A percentile compares a stretch with the other conserved stretches of the same genome.
Evolutionary conservation across 1,140 invertebrate species (phyloP).

Genomic region (Leguminivora glycinivorella): DNA sequence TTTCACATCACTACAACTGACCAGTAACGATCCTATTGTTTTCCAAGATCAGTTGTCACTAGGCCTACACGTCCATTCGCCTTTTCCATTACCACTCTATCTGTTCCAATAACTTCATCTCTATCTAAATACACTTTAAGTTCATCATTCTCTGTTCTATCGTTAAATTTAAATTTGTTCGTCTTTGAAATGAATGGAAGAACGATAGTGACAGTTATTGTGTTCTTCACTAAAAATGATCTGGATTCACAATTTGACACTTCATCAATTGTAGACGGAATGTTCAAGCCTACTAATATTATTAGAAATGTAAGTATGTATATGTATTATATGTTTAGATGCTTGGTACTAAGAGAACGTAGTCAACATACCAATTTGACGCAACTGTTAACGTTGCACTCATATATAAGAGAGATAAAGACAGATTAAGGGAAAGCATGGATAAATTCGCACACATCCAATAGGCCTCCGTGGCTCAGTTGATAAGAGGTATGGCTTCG

Average conservation of each 20-base stretch:
- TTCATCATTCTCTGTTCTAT: constrained; percentile 33
- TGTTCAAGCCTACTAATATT: not conserved
- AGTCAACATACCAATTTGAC: too few species aligned
- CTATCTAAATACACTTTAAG: constrained; percentile 36
- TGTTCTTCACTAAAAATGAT: constrained; percentile 68
- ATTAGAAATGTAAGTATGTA: not conserved
- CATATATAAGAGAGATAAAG: too few species aligned
- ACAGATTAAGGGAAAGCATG: too few species aligned
- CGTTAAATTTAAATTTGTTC: constrained; percentile 30
- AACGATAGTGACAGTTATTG: constrained; percentile 57
- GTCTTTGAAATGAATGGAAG: constrained; percentile 62
- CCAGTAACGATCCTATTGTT: constrained; percentile 74
- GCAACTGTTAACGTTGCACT: too few species aligned
- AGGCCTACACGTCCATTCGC: constrained; percentile 48
- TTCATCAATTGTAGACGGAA: constrained; percentile 19
- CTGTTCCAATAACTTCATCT: constrained; percentile 30
- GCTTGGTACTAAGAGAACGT: too few species aligned
- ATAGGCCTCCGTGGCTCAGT: too few species aligned
- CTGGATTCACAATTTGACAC: constrained; percentile 41
- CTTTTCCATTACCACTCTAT: constrained; percentile 34
- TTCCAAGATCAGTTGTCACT: constrained; percentile 70
- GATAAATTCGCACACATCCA: too few species aligned
- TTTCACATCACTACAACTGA: constrained; percentile 20
- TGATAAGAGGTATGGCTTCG: too few species aligned
- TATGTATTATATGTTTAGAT: too few species aligned